phyloP scores from a whole-genome alignment of 2,888 invertebrate genomes.

The Atrina japonica region DNA sequence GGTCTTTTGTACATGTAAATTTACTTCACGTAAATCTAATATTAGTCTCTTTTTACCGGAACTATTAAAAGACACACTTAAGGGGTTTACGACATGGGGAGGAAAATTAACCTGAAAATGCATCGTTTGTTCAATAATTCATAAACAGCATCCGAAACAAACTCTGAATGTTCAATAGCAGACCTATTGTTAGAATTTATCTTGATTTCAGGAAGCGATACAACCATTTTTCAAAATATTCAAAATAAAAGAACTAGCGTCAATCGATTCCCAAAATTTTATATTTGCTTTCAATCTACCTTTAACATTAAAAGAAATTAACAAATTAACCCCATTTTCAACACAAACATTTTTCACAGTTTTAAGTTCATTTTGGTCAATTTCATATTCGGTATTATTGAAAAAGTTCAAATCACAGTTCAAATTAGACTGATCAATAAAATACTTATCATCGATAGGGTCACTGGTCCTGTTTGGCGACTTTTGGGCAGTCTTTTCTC shows the following conservation, averaged over 20 bases:
- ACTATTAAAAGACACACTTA: slow-evolving; percentile 10
- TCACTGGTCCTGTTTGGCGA: slow-evolving; percentile 3
- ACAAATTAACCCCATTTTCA: background rate
- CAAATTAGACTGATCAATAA: background rate
- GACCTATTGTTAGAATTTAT: slow-evolving; percentile 17
- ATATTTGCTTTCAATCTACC: slow-evolving; percentile 19
- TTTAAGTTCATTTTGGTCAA: background rate
- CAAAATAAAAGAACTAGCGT: background rate
- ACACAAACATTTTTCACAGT: too few species aligned
- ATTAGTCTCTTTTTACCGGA: slow-evolving; percentile 15
- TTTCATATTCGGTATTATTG: background rate
- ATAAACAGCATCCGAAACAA: slow-evolving; percentile 12
- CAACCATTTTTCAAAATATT: slow-evolving; percentile 7
- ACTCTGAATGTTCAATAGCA: slow-evolving; percentile 14
- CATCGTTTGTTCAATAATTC: slow-evolving; percentile 21
- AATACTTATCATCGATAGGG: slow-evolving; percentile 30
- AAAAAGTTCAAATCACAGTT: background rate
- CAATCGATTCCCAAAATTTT: slow-evolving; percentile 24
- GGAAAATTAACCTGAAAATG: background rate
- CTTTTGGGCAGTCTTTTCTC: slow-evolving; percentile 5
- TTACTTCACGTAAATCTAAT: too few species aligned
- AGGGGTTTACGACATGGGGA: slow-evolving; percentile 9
- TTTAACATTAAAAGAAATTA: slow-evolving; percentile 11
- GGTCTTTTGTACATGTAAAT: too few species aligned
- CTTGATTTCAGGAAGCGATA: background rate